Evolutionary conservation across 2,888 invertebrate species (phyloP).

Genomic region (Drosophila phalerata): DNA sequence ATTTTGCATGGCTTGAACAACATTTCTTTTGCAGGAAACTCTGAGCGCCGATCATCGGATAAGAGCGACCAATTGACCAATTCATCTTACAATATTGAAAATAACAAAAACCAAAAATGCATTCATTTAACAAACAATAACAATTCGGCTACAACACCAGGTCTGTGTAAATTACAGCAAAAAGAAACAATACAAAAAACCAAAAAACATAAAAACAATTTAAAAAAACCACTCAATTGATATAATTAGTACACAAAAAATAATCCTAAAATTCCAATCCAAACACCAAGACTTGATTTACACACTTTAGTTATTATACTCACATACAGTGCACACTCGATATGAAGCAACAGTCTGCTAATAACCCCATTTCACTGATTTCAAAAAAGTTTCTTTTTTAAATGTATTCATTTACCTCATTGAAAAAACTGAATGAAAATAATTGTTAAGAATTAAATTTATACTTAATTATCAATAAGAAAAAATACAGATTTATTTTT

Average conservation of each 20-base stretch:
- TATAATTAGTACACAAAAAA: constrained; percentile 44
- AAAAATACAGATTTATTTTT: no score
- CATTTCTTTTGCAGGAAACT: constrained; percentile 86
- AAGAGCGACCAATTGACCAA: constrained; percentile 85
- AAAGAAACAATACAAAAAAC: constrained; percentile 21
- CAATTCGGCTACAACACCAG: constrained; percentile 86
- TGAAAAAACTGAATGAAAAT: no score
- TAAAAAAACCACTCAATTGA: constrained; percentile 26
- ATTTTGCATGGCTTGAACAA: constrained; percentile 85
- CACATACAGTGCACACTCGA: constrained; percentile 23
- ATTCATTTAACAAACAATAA: constrained; percentile 86
- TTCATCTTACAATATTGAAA: constrained; percentile 85
- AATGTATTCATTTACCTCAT: no score
- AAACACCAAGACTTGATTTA: constrained; percentile 6
- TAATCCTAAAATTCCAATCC: background rate
- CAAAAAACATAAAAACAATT: constrained; percentile 16
- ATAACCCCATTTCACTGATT: background rate
- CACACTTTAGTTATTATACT: background rate
- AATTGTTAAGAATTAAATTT: no score
- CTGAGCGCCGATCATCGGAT: constrained; percentile 86
- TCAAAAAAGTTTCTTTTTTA: no score
- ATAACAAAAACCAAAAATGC: constrained; percentile 85
- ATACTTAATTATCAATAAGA: no score
- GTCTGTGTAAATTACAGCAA: constrained; percentile 84
- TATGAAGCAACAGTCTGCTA: constrained; percentile 3